Base-by-base conservation (phyloP, 2,888 invertebrate genomes). In the Amphipyra berbera region DNA sequence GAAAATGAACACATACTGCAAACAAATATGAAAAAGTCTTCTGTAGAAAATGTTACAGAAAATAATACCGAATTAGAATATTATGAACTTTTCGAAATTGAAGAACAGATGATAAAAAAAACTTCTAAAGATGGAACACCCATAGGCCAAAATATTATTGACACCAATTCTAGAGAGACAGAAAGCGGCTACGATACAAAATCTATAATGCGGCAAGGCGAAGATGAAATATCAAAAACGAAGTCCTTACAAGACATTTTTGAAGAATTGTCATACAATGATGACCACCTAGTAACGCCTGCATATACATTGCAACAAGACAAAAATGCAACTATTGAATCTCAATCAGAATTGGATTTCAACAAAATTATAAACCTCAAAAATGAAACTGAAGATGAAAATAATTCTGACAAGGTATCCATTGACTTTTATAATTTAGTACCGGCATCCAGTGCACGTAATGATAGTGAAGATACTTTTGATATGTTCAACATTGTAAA, bases 361-460 rank as follows among this genome's bases (percentile, higher is more conserved):
- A 63, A 33, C 10, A 46, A 44, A 40, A 41, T 52, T 10, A n/a
- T 27, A 9, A 49, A 42, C 4, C 0, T 46, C 10, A 58, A 61
- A 12, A 69, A 68, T 65, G 14, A 21, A 12, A 75, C 61, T 27
- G 52, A 66, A 13, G 50, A 64, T 48, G 47, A 74, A 68, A 79
- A 63, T 50, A 63, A 76, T 35, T 59, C 56, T 44, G 66, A 63
- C n/a, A 70, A 67, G 46, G 69, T 79, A 62, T 30, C 79, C 8
- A 63, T 76, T 37, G 88, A 89, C 61, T 90, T 92, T 75, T 90
- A 84, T 68, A 90, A 88, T 78, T 73, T 92, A 57, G 79, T 86
- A 58, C 90, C 93, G 13, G 91, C 88, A 21, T 73, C 78, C 44
- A 73, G 68, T 10, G 71, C 66, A 59, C 41, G 79, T 6, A 52